These are phyloP conservation scores for Imbricaverruca yamaguchii DNA, from an alignment of 2,888 invertebrate species.

Conservation along the genomic window DNA sequence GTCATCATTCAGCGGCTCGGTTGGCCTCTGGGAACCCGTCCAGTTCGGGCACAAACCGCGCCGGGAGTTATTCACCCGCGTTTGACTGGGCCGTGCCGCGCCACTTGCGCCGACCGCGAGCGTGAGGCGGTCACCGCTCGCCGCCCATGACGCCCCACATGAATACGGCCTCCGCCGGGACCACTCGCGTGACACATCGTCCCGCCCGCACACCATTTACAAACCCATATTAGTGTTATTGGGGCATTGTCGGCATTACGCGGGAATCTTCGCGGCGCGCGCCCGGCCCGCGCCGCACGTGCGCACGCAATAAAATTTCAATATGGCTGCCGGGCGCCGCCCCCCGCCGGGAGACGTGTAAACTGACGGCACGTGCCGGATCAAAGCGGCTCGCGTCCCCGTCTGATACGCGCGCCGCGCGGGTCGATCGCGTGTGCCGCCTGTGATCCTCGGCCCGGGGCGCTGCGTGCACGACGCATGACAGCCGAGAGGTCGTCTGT, in stretches of 20 bases:
- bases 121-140: background rate
- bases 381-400: background rate
- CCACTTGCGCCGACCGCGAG: background rate
- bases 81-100: background rate
- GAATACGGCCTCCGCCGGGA: background rate
- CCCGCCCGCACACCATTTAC: constrained; percentile 11
- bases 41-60: background rate
- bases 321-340: constrained; percentile 19
- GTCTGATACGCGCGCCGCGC: background rate
- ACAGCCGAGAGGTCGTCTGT: background rate
- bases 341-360: constrained; percentile 12
- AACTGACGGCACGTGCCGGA: constrained; percentile 17
- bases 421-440: background rate
- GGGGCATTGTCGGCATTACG: constrained; percentile 18
- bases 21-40: background rate
- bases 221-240: constrained; percentile 20
- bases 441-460: background rate
- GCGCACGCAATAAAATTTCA: constrained; percentile 20
- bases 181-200: background rate
- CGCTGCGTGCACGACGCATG: background rate
- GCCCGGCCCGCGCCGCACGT: background rate
- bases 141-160: background rate
- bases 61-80: background rate
- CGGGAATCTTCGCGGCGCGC: background rate
- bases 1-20: too few species aligned